A percentile compares a stretch with the other conserved stretches of the same genome.
These are phyloP conservation scores for Acrocephalus scirpaceus DNA, from an alignment of 2,797 vertebrate genomes.

Conservation along the genomic window DNA sequence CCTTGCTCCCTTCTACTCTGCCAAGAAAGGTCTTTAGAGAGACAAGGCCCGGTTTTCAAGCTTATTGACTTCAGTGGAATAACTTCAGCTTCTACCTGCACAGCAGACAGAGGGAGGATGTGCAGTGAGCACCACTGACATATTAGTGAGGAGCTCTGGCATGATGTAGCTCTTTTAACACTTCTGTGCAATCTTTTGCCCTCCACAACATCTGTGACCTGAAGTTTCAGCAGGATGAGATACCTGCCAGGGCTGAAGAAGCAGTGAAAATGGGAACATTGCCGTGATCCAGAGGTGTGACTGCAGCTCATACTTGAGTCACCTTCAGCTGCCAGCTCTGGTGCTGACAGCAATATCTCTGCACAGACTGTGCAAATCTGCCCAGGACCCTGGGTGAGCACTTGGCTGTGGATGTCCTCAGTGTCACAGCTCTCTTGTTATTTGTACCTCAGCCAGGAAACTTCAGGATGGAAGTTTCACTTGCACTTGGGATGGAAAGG, in stretches of 20 bases:
- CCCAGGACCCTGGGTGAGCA: not conserved
- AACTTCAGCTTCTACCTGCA: not conserved
- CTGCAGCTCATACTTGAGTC: not conserved
- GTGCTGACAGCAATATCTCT: not conserved
- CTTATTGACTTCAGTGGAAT: not conserved
- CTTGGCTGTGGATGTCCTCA: not conserved
- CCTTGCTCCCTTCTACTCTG: not conserved
- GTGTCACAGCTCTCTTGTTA: not conserved
- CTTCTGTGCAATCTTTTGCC: not conserved
- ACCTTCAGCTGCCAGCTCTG: constrained; percentile 28
- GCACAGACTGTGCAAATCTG: not conserved
- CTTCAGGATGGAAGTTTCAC: not conserved
- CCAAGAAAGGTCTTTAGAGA: not conserved
- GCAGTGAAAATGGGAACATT: not conserved
- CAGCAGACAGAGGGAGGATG: not conserved
- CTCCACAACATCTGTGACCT: not conserved
- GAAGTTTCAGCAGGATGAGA: not conserved
- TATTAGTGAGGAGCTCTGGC: not conserved
- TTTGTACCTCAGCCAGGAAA: not conserved
- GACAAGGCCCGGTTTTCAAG: not conserved
- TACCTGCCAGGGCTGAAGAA: not conserved
- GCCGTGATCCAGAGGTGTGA: not conserved
- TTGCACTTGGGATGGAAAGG: not conserved
- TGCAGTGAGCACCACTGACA: not conserved
- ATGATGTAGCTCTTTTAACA: accelerated